Percentiles rank a stretch among this genome's conserved stretches.
Conservation (phyloP, 2,888 invertebrate genomes). For the Homarus gammarus region DNA sequence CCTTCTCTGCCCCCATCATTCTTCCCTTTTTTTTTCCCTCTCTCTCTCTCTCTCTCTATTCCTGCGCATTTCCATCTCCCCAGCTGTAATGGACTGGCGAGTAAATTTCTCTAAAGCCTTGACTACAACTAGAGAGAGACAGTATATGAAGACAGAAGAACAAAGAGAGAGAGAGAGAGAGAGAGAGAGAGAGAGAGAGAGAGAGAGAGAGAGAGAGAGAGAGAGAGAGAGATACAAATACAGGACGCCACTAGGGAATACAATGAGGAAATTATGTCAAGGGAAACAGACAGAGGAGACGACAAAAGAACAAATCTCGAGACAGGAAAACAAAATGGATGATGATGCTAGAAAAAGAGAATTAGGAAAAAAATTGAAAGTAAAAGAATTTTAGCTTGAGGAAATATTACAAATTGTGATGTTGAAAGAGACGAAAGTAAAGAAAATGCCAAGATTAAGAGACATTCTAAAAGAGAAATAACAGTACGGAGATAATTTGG, state of each 20-base stretch:
- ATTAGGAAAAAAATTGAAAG: too few species aligned
- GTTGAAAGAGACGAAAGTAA: too few species aligned
- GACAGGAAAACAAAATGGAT: neutral
- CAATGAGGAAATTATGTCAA: neutral
- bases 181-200: slow-evolving; percentile 30
- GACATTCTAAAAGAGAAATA: too few species aligned
- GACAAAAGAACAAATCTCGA: neutral
- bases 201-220: slow-evolving; percentile 23
- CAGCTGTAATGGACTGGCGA: neutral
- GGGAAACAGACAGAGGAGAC: neutral
- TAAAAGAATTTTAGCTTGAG: too few species aligned
- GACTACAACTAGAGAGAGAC: neutral
- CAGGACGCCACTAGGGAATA: neutral
- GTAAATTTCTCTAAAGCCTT: neutral
- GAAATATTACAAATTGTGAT: too few species aligned
- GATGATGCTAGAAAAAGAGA: neutral
- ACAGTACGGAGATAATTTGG: too few species aligned
- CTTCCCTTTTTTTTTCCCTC: neutral
- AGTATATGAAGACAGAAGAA: neutral
- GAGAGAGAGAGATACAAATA: slow-evolving; percentile 2
- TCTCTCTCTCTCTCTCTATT: neutral
- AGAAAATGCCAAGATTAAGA: too few species aligned
- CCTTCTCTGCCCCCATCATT: slow-evolving; percentile 7
- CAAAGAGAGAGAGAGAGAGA: slow-evolving; percentile 47
- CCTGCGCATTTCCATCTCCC: neutral